Percentiles rank a stretch among this genome's conserved stretches.
Conservation (phyloP, 2,888 invertebrate genomes). For the Euproctis similis region DNA sequence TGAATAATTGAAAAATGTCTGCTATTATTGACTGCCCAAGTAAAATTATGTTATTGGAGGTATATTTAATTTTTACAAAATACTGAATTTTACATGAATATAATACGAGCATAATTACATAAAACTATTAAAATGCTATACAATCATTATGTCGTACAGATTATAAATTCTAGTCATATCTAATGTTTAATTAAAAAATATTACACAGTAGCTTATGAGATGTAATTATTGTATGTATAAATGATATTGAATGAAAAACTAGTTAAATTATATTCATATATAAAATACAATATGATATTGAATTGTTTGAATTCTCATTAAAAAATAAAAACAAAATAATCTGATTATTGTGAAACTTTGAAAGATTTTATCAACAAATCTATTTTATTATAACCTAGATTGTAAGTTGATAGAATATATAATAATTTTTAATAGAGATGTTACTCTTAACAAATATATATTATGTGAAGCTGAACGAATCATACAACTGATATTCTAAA, state of each 20-base stretch:
- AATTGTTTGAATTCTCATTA: constrained; percentile 31
- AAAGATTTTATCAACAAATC: constrained; percentile 72
- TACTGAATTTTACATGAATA: no score
- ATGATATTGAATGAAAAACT: constrained; percentile 5
- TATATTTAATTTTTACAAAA: no score
- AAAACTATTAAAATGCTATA: no score
- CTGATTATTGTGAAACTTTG: constrained; percentile 49
- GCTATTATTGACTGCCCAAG: no score
- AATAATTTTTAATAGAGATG: constrained; percentile 25
- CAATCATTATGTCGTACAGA: constrained; percentile 30
- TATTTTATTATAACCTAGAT: constrained; percentile 54
- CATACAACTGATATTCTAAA: constrained; percentile 74
- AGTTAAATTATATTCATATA: constrained; percentile 27
- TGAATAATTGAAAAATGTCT: no score
- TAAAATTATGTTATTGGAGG: no score
- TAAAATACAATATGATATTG: constrained; percentile 24
- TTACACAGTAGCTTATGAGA: constrained; percentile 39
- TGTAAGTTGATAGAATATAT: constrained; percentile 28
- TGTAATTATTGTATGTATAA: constrained; percentile 18
- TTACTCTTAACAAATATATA: constrained; percentile 33
- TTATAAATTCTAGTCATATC: constrained; percentile 65
- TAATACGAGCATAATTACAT: no score
- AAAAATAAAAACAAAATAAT: no score
- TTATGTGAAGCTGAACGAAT: constrained; percentile 58
- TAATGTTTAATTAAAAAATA: constrained; percentile 47